Evolutionary conservation across 1,140 invertebrate species (phyloP), one percentile per base, ranked within the genome.

Genomic region (Maniola jurtina): DNA sequence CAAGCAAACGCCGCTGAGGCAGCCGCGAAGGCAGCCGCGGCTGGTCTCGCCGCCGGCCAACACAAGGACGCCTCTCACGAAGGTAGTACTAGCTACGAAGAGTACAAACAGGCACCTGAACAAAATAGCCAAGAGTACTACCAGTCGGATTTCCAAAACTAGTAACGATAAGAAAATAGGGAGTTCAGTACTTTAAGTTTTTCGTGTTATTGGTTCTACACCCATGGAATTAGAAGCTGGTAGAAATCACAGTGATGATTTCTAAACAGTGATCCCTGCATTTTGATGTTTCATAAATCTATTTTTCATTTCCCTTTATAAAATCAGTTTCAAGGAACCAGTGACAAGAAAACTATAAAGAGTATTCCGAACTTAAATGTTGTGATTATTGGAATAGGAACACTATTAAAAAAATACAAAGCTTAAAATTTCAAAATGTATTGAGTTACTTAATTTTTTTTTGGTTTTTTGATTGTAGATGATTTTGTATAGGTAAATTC

Each of bases 81-180:
- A 90, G 88, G 86, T 90, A 90, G 88, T 90, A 89, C 81, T 76
- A 80, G 75, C 66, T 71, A 77, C 72, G 82, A 86, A 65, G 80
- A 57, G 35, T 57, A 57, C 55, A 57, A 57, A 57, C 55, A 57
- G 25, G 55, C 55, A 5, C 68, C 73, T 38, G 75, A 81, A 47
- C 72, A 78, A 38, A 73, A 71, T 64, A 76, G 68, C 73, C 81
- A 83, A 42, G 82, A 88, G 25, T 88, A 86, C 67, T 88, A 86
- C 65, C 81, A 83, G 76, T 81, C 84, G 83, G 81, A 88, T 68
- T 88, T 77, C 75, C 83, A 88, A 64, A 86, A 86, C 76, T 76
- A 90, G 81, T 86, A 85, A 72, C 84, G 60, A 52, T 64, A 64
- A 64, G 60, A 15, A 50, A 61, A 45, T 63, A 52, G 25, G 40